Conservation (phyloP, 2,797 vertebrate genomes). For the Antennarius maculatus region DNA sequence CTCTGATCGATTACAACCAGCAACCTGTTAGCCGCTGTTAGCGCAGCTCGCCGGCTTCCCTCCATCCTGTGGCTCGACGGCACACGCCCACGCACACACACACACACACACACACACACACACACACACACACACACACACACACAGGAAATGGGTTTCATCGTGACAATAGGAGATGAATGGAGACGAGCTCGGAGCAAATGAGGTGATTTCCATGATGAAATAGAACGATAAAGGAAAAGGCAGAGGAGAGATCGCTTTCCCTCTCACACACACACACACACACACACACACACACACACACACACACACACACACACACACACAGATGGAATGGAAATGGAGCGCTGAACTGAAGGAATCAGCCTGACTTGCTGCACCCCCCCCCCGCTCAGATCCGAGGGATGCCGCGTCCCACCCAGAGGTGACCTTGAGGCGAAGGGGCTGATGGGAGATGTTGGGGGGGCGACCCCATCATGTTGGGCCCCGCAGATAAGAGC, state of each 20-base stretch:
- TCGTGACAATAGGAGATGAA: conserved; percentile 75
- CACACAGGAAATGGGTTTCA: conserved; percentile 68
- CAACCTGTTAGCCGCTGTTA: conserved; percentile 6
- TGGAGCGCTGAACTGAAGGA: conserved; percentile 41
- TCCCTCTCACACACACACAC: conserved; percentile 15
- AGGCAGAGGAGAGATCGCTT: conserved; percentile 66
- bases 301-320: background rate
- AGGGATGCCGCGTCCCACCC: conserved; percentile 5
- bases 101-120: too few species aligned
- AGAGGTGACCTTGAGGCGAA: conserved; percentile 62
- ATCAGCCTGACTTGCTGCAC: conserved; percentile 40
- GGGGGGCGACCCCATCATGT: conserved; percentile 22
- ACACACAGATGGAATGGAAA: conserved; percentile 42
- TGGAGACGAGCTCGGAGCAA: conserved; percentile 74
- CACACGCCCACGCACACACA: conserved; percentile 7
- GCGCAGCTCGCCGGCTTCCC: background rate
- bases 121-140: background rate
- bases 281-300: too few species aligned
- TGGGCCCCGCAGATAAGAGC: conserved; percentile 38
- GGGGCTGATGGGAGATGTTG: conserved; percentile 37
- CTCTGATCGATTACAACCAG: background rate
- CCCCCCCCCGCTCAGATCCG: conserved; percentile 18
- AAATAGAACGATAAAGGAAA: conserved; percentile 78
- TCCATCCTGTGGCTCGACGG: background rate
- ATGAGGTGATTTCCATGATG: conserved; percentile 82